Conservation (phyloP, 2,888 invertebrate species). For the Volucella inanis region DNA sequence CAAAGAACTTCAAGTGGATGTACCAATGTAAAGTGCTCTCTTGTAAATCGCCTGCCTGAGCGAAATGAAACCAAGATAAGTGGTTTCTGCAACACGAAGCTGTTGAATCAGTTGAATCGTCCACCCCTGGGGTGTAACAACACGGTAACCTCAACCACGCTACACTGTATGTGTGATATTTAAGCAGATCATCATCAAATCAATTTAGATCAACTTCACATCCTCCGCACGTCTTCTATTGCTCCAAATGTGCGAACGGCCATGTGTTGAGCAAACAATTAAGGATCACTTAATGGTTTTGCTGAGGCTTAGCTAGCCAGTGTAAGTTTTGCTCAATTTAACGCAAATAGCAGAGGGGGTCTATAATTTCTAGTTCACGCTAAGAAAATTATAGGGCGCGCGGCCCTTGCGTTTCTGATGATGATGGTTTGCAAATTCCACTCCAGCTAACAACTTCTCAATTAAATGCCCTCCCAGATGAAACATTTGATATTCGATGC, state of each 20-base stretch:
- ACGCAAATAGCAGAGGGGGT: conserved; percentile 14
- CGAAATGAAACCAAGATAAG: conserved; percentile 32
- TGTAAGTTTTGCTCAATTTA: conserved; percentile 50
- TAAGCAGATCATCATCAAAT: conserved; percentile 63
- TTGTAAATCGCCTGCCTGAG: conserved; percentile 34
- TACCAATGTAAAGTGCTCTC: conserved; percentile 29
- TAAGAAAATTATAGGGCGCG: conserved; percentile 27
- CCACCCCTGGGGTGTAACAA: conserved; percentile 37
- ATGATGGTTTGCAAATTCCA: conserved; percentile 39
- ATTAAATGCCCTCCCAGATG: conserved; percentile 27
- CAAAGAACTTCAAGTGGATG: conserved; percentile 43
- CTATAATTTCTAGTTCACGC: conserved; percentile 32
- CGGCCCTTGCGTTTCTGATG: background rate
- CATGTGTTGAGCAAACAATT: conserved; percentile 49
- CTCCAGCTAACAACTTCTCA: conserved; percentile 37
- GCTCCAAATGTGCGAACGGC: background rate
- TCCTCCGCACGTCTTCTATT: conserved; percentile 22
- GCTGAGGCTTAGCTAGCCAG: background rate
- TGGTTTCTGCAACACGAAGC: conserved; percentile 22
- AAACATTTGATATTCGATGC: background rate
- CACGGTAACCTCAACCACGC: conserved; percentile 3
- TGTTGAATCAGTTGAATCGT: conserved; percentile 2
- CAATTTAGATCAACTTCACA: conserved; percentile 55
- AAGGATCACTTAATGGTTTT: conserved; percentile 31
- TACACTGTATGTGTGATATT: conserved; percentile 36